Base-by-base conservation (phyloP, 2,113 vertebrate species). In the Pterocles orientalis region DNA sequence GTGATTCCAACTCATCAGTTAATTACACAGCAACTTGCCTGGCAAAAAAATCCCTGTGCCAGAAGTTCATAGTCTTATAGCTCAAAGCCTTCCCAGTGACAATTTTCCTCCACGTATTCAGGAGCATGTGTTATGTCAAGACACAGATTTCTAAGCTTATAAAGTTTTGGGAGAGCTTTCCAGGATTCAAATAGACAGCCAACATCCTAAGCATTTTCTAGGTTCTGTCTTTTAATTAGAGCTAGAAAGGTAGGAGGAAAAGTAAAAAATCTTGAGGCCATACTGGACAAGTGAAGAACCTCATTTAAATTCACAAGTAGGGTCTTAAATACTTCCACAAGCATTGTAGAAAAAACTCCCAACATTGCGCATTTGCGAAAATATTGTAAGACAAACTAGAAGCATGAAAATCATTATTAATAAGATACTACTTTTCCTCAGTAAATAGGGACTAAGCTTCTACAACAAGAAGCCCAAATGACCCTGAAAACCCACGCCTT, bases 11-110 rank as follows among this genome's bases (percentile, higher is more conserved):
- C n/a, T 86, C 45, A 90, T 75, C 50, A 92, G 53, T 81, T 93
- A 94, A 93, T 95, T 83, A 93, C 41, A 85, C 7, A 77, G 66
- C 19, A 73, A 73, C 36, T 78, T 92, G 24, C 58, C 84, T 84
- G 24, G 51, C 64, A 93, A 72, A 66, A 75, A 93, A 70, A 95
- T 26, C 33, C 23, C 20, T 57, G 2, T 45, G 31, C 57, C 33
- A 88, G 61, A 76, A 94, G 48, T 26, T 39, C 57, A 41, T 4
- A 84, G 34, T 26, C 73, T 82, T 69, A 18, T 4, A 92, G 61
- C 64, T 81, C 57, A 53, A 90, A 90, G 54, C 16, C 48, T 90
- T 90, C 41, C 25, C 45, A 90, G 45, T 45, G 29, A 75, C 53
- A 71, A 80, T 25, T 78, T 83, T 29, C 24, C 26, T 93, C 68